These are phyloP conservation scores for Excalfactoria chinensis DNA, from an alignment of 2,113 vertebrate genomes.

Conservation along the genomic window DNA sequence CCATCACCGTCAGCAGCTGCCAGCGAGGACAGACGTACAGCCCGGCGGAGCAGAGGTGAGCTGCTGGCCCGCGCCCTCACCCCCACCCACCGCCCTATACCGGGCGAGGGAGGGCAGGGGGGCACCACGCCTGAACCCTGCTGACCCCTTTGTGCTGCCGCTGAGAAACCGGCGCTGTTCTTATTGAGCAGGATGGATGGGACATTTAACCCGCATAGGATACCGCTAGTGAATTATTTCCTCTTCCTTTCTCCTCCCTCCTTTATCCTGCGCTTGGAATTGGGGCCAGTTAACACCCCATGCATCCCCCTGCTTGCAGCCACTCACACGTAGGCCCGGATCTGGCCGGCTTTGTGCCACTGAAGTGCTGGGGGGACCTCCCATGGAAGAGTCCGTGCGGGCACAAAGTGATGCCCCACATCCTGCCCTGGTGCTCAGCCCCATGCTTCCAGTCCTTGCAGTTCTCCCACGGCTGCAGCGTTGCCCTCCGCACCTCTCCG, in stretches of 20 bases:
- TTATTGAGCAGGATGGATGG: conserved; percentile 66
- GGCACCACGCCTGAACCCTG: conserved; percentile 26
- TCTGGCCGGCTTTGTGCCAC: background rate
- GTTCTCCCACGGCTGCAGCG: background rate
- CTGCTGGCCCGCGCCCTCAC: background rate
- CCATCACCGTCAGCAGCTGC: conserved; percentile 97
- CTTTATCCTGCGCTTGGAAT: conserved; percentile 33
- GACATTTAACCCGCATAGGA: conserved; percentile 67
- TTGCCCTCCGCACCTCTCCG: conserved; percentile 37
- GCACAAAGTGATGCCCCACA: background rate
- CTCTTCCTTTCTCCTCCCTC: conserved; percentile 66
- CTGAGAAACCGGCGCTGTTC: conserved; percentile 5
- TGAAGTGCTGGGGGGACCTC: background rate
- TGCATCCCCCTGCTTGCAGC: background rate
- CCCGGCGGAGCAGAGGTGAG: conserved; percentile 95
- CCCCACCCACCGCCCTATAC: background rate
- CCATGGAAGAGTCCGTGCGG: fast-evolving
- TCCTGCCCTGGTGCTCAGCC: background rate
- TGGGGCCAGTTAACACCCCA: background rate
- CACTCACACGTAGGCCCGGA: background rate
- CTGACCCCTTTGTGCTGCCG: conserved; percentile 41
- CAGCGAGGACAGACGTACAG: conserved; percentile 98
- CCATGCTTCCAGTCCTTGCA: fast-evolving
- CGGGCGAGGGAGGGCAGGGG: background rate
- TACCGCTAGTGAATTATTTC: conserved; percentile 72